Conservation (phyloP, 2,888 invertebrate genomes). For the Dynastes hyllus region DNA sequence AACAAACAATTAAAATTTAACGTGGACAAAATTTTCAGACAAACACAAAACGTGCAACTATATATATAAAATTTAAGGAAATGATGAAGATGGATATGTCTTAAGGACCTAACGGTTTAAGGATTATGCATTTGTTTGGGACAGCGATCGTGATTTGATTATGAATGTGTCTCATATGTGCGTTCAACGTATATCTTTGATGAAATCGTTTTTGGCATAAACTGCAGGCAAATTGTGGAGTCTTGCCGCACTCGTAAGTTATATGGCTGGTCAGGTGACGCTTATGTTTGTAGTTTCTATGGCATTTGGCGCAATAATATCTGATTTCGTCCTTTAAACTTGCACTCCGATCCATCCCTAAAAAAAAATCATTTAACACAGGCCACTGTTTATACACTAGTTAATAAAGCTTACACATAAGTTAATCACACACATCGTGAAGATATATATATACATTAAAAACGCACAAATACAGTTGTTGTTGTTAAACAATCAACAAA, state of each 20-base stretch:
- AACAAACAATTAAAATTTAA: conserved; percentile 29
- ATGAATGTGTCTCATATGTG: conserved; percentile 46
- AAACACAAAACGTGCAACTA: conserved; percentile 46
- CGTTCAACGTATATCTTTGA: conserved; percentile 48
- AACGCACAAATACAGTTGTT: too few species aligned
- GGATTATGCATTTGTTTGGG: conserved; percentile 9
- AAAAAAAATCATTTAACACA: conserved; percentile 29
- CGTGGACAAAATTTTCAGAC: conserved; percentile 15
- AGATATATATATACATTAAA: neutral
- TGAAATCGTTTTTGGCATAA: conserved; percentile 49
- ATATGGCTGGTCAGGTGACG: conserved; percentile 50
- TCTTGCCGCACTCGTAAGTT: conserved; percentile 53
- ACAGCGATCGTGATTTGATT: conserved; percentile 1
- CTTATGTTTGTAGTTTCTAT: conserved; percentile 50
- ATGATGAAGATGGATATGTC: neutral
- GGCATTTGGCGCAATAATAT: conserved; percentile 45
- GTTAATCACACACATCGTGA: conserved; percentile 1
- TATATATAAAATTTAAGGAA: conserved; percentile 19
- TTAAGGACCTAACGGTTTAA: conserved; percentile 13
- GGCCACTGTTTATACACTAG: neutral
- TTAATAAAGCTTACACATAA: too few species aligned
- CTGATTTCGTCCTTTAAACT: conserved; percentile 13
- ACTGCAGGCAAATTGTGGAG: conserved; percentile 51
- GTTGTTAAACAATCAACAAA: neutral
- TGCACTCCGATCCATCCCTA: conserved; percentile 14